Base-by-base conservation (phyloP, 2,888 invertebrate species). In the Cephus spinipes region DNA sequence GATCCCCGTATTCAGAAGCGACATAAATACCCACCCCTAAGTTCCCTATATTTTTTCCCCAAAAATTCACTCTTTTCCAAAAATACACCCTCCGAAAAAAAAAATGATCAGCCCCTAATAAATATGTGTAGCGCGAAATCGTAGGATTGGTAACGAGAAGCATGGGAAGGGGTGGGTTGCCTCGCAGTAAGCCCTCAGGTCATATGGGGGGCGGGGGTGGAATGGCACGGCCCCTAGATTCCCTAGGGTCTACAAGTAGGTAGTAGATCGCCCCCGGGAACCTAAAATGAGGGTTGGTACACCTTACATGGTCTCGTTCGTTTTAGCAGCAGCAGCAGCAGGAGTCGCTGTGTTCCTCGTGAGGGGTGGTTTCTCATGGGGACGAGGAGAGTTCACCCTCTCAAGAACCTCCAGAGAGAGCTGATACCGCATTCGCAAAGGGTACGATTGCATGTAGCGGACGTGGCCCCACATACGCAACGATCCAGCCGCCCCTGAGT, bases 371-470 rank as follows among this genome's bases (percentile, higher is more conserved):
- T 55, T 55, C 32, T 55, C 55, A 55, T 55, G 55, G 55, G 55
- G 55, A 55, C 9, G 55, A 55, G 23, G 9, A 55, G 23, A 55
- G 23, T 55, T 23, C 55, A 23, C 55, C 55, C 55, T 55, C 55
- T 55, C 55, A 23, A 55, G 55, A 55, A 55, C 55, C 55, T 55
- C 55, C 33, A 33, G 31, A 74, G 74, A 74, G 74, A 74, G 74
- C 74, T 74, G 74, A 74, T 74, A 74, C 74, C 74, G 74, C 74
- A 74, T 74, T 74, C 74, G 74, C 74, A 74, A 74, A 74, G 74
- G 74, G 74, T 74, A 74, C 74, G 74, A 74, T 34, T 74, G 74
- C 74, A 74, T 74, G 74, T 74, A 74, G 74, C 74, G 35, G 74
- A 74, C 74, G 35, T 74, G 74, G 31, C 74, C 74, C 36, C 74